Evolutionary conservation across 2,797 vertebrate genomes (phyloP), one percentile per base, ranked within the genome.

Genomic region (Paguma larvata): DNA sequence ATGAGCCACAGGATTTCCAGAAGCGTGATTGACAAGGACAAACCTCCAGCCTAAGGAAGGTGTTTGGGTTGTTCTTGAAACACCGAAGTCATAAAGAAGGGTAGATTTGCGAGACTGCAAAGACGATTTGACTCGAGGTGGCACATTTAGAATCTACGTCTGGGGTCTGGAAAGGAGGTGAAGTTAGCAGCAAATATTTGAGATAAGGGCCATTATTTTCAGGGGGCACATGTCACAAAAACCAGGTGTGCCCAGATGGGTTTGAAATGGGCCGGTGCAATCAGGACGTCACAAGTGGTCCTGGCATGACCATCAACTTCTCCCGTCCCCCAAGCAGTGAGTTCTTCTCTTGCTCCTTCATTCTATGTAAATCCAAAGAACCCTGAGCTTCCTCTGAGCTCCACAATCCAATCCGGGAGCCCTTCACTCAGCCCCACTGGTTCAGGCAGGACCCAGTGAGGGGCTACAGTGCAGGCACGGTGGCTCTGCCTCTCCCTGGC

Each of bases 381-480:
- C 46, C 11, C 18, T 13, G 53, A 18, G 25, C 16, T 25, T 23
- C 32, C 21, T 32, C 18, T 25, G 38, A 34, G 25, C 13, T 48
- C 77, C 3, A 4, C 14, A 27, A 0, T 14, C 32, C 14, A 27
- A 0, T 14, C 32, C 4, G 4, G 12, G 18, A 53, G 25, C 3
- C 16, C 6, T 44, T 46, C 21, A 4, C 3, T 1, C n/a, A 5
- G 16, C 8, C 51, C 53, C 8, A 1, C 18, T 8, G 5, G 25
- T 44, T 93, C 63, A 2, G 16, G 23, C 34, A 9, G 30, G 30
- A 19, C 27, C 34, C 0, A 0, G 59, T 11, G 18, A 62, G 34
- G 25, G 70, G 1, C 10, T 9, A 0, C 0, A 2, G n/a, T 0
- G 0, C 1, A 0, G 32, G 44, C 8, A 0, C 1, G 0, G 48